These are phyloP conservation scores for Drosophila yakuba DNA, from an alignment of 1,140 invertebrate genomes.

Conservation along the genomic window DNA sequence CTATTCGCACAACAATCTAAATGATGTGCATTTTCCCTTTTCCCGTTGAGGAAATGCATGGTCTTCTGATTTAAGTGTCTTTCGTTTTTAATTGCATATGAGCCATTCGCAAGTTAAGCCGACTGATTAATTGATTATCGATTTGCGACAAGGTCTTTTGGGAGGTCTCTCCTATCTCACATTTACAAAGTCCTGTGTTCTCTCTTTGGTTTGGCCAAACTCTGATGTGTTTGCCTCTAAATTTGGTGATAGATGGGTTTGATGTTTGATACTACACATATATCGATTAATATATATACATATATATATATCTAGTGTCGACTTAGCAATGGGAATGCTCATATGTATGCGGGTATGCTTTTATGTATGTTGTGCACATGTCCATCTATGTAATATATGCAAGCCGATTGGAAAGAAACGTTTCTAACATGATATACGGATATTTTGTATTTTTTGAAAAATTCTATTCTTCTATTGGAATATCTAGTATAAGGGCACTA, in stretches of 20 bases:
- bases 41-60: constrained; percentile 28
- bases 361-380: constrained; percentile 44
- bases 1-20: constrained; percentile 17
- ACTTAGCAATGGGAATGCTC: constrained; percentile 81
- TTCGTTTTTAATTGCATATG: constrained; percentile 55
- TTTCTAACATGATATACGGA: neutral
- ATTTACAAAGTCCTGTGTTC: constrained; percentile 45
- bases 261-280: constrained; percentile 36
- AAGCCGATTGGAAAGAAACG: constrained; percentile 22
- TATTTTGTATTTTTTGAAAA: neutral
- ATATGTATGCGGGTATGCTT: constrained; percentile 57
- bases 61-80: constrained; percentile 29
- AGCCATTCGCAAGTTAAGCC: constrained; percentile 79
- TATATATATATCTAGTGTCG: constrained; percentile 60
- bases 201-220: constrained; percentile 12
- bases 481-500: no score
- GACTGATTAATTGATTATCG: constrained; percentile 50
- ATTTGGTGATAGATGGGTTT: constrained; percentile 34
- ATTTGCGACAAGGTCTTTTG: constrained; percentile 2
- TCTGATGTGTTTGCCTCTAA: constrained; percentile 13
- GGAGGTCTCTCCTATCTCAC: constrained; percentile 6
- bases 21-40: constrained; percentile 16
- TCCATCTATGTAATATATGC: constrained; percentile 28
- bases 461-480: no score
- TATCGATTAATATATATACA: constrained; percentile 33